A percentile compares a stretch with the other conserved stretches of the same genome.
Evolutionary conservation across 2,113 vertebrate genomes (phyloP).

Genomic region (Calyptomena viridis): DNA sequence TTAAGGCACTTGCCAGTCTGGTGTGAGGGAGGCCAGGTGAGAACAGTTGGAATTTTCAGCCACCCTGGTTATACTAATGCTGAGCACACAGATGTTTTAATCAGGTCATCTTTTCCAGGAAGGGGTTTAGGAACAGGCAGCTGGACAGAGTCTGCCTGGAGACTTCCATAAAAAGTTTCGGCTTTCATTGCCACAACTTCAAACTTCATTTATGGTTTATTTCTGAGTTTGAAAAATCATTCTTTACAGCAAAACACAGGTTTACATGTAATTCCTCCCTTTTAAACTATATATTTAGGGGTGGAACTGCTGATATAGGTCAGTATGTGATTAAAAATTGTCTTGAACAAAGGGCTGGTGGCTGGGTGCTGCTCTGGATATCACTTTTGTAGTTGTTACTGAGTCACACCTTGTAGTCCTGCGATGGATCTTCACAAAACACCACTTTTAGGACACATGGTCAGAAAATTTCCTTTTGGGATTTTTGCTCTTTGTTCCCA

Average conservation of each 20-base stretch:
- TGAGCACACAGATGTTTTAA: background rate
- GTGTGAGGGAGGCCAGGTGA: background rate
- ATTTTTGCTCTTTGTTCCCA: background rate
- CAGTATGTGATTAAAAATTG: background rate
- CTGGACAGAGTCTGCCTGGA: background rate
- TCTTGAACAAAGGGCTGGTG: background rate
- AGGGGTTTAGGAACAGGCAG: background rate
- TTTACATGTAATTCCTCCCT: background rate
- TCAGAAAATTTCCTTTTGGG: slow-evolving; percentile 4
- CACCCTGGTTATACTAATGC: background rate
- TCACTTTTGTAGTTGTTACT: background rate
- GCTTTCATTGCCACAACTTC: background rate
- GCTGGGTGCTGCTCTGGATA: background rate
- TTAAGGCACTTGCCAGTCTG: background rate
- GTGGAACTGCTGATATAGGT: background rate
- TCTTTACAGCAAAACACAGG: background rate
- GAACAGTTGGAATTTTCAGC: background rate
- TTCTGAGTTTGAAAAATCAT: background rate
- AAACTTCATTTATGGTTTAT: background rate
- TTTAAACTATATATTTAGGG: background rate
- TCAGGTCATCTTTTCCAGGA: background rate
- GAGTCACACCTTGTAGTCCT: background rate
- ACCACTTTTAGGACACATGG: background rate
- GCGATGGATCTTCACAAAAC: background rate
- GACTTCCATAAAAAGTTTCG: background rate